Percentiles rank a stretch among this genome's conserved stretches.
phyloP scores from a whole-genome alignment of 2,888 invertebrate genomes.

The Hipparchia sbordonii region DNA sequence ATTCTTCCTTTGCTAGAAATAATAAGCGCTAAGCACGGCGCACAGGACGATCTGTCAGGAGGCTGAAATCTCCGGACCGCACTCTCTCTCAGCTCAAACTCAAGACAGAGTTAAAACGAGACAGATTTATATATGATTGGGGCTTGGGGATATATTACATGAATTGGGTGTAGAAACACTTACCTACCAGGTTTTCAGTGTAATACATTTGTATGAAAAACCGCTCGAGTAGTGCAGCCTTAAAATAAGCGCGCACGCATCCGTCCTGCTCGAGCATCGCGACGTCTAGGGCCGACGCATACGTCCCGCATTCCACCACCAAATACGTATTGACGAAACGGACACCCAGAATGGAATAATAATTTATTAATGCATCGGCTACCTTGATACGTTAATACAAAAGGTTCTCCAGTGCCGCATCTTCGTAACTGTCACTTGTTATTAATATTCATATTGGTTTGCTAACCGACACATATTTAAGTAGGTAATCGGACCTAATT shows the following conservation, averaged over 20 bases:
- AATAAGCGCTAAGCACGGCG: too few relatives aligned
- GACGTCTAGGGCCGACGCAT: constrained; percentile 50
- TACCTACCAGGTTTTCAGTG: too few relatives aligned
- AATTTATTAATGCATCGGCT: constrained; percentile 51
- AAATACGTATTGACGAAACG: constrained; percentile 67
- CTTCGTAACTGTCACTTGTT: constrained; percentile 18
- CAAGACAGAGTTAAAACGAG: too few relatives aligned
- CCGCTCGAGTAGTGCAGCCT: not conserved
- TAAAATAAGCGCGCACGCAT: constrained; percentile 47
- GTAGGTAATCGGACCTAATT: not conserved
- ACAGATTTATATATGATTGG: too few relatives aligned
- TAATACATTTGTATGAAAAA: too few relatives aligned
- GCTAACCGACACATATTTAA: constrained; percentile 11
- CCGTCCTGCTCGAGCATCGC: constrained; percentile 48
- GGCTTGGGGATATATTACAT: too few relatives aligned
- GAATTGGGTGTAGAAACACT: too few relatives aligned
- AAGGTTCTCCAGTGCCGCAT: constrained; percentile 25
- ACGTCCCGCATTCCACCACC: constrained; percentile 68
- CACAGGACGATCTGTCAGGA: too few relatives aligned
- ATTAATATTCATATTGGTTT: constrained; percentile 24
- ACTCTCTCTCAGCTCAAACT: too few relatives aligned
- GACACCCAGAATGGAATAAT: constrained; percentile 62
- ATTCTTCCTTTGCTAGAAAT: too few relatives aligned
- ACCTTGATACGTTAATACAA: constrained; percentile 36
- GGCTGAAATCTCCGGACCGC: too few relatives aligned